Evolutionary conservation across 2,113 vertebrate genomes (phyloP), one percentile per base, ranked within the genome.

Genomic region (Jacana jacana): DNA sequence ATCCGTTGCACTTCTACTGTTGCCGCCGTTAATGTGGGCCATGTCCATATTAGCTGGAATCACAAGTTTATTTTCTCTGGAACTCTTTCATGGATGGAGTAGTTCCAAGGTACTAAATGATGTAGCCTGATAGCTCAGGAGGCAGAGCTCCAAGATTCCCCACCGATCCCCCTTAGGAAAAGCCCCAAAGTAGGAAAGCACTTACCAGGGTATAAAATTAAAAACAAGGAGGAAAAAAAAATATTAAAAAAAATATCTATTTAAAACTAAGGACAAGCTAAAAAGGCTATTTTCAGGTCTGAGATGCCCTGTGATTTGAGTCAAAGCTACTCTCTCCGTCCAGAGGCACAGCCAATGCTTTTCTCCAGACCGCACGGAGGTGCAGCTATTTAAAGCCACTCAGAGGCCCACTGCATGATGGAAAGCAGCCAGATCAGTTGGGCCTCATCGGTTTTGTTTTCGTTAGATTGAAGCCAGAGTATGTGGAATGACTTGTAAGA

Each of bases 41-140:
- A 31, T 85, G 96, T 96, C 97, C 95, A 72, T 63, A 93, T 89
- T 93, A 98, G 88, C 96, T 2, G 5, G 94, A 93, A 96, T 96
- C 95, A 97, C 84, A 97, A 94, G 81, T 96, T 97, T 98, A 97
- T 98, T 98, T 98, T 98, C 93, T 96, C 97, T 98, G 98, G 98
- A 98, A 98, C 94, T 79, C 88, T 72, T 96, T 97, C 95, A 91
- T 39, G 37, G 88, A 97, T 98, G 98, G 98, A 98, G 93, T 70
- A 78, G 77, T 94, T 98, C 98, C 98, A 98, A 98, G 94, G 95
- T 70, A 93, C 94, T 97, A 95, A 98, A 97, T 52, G 96, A 91
- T 97, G 96, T 92, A 97, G 97, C 66, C 82, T 95, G 97, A 98
- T 97, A 97, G 97, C 72, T 70, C 64, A 76, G 70, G 64, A 97